phyloP scores from a whole-genome alignment of 1,140 invertebrate genomes.

The Zaprionus tsacasi region DNA sequence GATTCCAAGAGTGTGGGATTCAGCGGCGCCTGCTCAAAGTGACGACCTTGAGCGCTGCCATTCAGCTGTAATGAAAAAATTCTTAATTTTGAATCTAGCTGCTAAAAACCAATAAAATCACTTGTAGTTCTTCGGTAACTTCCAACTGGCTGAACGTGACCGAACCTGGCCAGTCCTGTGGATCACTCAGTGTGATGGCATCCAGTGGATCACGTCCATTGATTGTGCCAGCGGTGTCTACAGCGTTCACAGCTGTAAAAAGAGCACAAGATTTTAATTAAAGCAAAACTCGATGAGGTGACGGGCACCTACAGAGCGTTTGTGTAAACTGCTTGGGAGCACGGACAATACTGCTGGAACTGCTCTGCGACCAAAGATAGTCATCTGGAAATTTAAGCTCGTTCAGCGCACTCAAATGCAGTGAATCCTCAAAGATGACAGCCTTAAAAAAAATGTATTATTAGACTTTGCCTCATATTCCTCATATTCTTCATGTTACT shows the following conservation, averaged over 20 bases:
- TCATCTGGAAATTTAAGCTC: slow-evolving; percentile 84
- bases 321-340: slow-evolving; percentile 82
- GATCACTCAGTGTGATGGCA: slow-evolving; percentile 74
- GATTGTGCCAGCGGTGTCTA: slow-evolving; percentile 70
- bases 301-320: slow-evolving; percentile 53
- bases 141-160: slow-evolving; percentile 84
- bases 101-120: slow-evolving; percentile 27
- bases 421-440: slow-evolving; percentile 68
- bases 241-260: slow-evolving; percentile 55
- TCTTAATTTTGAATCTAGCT: background rate
- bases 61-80: slow-evolving; percentile 69
- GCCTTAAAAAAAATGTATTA: slow-evolving; percentile 51
- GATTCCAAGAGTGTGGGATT: slow-evolving; percentile 84
- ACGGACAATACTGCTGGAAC: slow-evolving; percentile 63
- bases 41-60: slow-evolving; percentile 84
- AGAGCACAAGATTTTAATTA: background rate
- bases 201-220: slow-evolving; percentile 76
- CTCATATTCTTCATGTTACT: slow-evolving; percentile 31
- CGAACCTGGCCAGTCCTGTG: slow-evolving; percentile 78
- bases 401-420: slow-evolving; percentile 83
- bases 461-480: background rate
- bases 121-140: slow-evolving; percentile 83
- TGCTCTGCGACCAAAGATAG: slow-evolving; percentile 79
- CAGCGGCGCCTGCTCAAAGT: slow-evolving; percentile 81
- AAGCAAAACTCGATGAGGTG: background rate